Evolutionary conservation across 2,797 vertebrate genomes (phyloP).

Genomic region (Sebastes iracundus): DNA sequence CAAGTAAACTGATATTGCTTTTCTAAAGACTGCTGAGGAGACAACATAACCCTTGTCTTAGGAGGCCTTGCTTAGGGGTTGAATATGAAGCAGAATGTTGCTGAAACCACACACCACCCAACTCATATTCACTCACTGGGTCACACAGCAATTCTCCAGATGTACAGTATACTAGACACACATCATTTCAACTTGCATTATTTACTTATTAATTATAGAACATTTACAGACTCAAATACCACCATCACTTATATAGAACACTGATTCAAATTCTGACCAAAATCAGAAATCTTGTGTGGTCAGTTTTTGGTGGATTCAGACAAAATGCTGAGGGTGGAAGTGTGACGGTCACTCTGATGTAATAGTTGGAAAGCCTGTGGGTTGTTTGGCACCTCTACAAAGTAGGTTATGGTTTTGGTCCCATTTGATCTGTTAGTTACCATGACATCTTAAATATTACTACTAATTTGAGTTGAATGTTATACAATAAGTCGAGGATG

Average conservation of each 20-base stretch:
- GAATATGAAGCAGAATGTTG: background rate
- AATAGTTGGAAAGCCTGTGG: background rate
- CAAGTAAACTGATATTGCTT: background rate
- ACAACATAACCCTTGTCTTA: background rate
- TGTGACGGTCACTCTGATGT: background rate
- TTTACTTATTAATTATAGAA: background rate
- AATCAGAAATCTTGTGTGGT: background rate
- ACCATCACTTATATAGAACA: background rate
- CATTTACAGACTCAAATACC: background rate
- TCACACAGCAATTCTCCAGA: background rate
- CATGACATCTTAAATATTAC: background rate
- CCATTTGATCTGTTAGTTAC: background rate
- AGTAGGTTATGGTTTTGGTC: background rate
- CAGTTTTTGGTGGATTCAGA: background rate
- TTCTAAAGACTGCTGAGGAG: background rate
- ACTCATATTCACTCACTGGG: background rate
- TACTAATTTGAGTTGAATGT: background rate
- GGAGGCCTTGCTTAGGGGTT: background rate
- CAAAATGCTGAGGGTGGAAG: background rate
- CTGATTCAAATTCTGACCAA: background rate
- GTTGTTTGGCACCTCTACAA: background rate
- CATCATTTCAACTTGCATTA: too few species aligned
- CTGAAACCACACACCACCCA: slow-evolving; percentile 3
- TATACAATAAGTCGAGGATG: background rate
- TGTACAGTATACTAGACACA: background rate